phyloP scores from a whole-genome alignment of 2,888 invertebrate species.

The Tetropium fuscum region DNA sequence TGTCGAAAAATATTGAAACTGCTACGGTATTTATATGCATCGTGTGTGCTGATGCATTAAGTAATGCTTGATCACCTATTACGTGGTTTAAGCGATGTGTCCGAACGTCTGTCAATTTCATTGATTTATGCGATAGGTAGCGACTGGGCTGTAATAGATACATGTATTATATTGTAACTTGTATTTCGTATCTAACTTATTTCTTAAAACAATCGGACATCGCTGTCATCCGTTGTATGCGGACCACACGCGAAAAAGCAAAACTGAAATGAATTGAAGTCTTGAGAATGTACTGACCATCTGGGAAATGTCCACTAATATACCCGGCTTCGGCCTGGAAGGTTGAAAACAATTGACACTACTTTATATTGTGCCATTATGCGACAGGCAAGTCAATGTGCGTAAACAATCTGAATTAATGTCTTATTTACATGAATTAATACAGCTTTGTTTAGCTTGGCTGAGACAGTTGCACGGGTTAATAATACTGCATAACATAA shows the following conservation, averaged over 20 bases:
- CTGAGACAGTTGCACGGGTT: constrained; percentile 12
- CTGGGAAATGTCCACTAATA: constrained; percentile 19
- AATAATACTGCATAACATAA: not conserved
- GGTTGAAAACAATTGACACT: constrained; percentile 36
- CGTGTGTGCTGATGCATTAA: too few relatives aligned
- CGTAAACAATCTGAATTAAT: constrained; percentile 41
- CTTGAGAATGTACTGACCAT: constrained; percentile 19
- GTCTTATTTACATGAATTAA: constrained; percentile 48
- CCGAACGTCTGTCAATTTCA: too few relatives aligned
- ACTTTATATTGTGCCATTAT: constrained; percentile 29
- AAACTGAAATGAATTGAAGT: constrained; percentile 7
- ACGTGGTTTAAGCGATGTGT: too few relatives aligned
- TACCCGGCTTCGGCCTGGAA: constrained; percentile 18
- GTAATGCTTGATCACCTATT: too few relatives aligned
- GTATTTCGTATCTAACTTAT: too few relatives aligned
- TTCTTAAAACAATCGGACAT: too few relatives aligned
- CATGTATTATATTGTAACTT: too few relatives aligned
- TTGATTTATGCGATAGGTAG: too few relatives aligned
- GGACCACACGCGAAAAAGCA: constrained; percentile 17
- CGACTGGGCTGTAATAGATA: too few relatives aligned
- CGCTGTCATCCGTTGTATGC: not conserved
- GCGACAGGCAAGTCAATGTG: constrained; percentile 18
- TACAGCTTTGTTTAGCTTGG: constrained; percentile 23
- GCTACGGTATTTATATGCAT: too few relatives aligned
- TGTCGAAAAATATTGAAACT: too few relatives aligned